phyloP scores from a whole-genome alignment of 2,888 invertebrate genomes.

The Drosophila seclusa region DNA sequence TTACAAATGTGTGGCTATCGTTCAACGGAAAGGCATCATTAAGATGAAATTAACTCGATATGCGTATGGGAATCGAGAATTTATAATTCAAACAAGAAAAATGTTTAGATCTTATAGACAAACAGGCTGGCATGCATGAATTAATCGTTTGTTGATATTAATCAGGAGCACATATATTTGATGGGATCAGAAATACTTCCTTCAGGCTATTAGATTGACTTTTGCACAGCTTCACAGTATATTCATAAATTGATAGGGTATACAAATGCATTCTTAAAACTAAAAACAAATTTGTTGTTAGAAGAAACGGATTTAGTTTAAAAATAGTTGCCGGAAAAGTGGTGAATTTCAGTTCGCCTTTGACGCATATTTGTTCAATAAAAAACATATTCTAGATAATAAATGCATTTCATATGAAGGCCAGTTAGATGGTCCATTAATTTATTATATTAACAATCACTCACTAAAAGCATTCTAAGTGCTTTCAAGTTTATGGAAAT shows the following conservation, averaged over 20 bases:
- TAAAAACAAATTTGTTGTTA: neutral
- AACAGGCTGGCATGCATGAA: neutral
- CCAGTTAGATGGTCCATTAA: neutral
- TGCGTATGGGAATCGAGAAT: neutral
- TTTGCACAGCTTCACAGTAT: neutral
- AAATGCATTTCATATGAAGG: neutral
- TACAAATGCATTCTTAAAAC: neutral
- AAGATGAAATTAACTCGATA: neutral
- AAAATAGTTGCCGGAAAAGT: neutral
- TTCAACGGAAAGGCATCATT: neutral
- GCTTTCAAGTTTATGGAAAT: neutral
- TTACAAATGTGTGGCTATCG: accelerated
- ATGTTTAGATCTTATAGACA: neutral
- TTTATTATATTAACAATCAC: neutral
- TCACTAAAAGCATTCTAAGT: neutral
- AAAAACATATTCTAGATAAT: neutral
- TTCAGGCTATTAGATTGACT: neutral
- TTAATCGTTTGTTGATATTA: neutral
- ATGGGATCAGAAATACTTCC: neutral
- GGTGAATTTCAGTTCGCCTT: neutral
- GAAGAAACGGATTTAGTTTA: neutral
- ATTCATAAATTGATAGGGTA: neutral
- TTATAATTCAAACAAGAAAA: neutral
- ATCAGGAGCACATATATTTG: neutral
- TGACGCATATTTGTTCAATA: neutral